Percentiles rank a stretch among this genome's conserved stretches.
Conservation (phyloP, 2,113 vertebrate genomes). For the Indicator indicator region DNA sequence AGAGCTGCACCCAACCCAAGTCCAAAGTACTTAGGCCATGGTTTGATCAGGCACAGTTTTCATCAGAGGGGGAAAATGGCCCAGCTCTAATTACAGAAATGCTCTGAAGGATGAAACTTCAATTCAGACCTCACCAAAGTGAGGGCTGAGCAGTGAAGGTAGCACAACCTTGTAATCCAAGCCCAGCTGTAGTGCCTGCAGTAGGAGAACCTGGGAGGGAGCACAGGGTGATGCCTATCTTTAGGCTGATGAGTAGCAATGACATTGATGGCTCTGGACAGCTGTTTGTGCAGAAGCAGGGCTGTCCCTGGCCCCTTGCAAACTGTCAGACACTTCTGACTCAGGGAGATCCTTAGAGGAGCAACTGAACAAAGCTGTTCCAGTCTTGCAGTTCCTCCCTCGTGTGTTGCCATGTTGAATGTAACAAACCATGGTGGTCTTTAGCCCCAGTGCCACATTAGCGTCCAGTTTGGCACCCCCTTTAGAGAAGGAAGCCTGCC, state of each 20-base stretch:
- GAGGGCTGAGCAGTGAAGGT: neutral
- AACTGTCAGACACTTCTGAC: neutral
- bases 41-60: neutral
- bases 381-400: neutral
- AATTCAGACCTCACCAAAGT: neutral
- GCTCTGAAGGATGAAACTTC: neutral
- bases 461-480: neutral
- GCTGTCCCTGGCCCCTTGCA: neutral
- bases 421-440: neutral
- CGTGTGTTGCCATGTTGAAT: neutral
- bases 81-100: neutral
- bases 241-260: neutral
- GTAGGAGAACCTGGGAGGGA: neutral
- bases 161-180: neutral
- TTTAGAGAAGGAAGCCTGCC: neutral
- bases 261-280: neutral
- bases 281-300: neutral
- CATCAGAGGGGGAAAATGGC: neutral
- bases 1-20: neutral
- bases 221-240: neutral
- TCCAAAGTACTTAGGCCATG: neutral
- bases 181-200: neutral
- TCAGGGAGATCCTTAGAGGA: neutral
- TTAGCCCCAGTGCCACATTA: neutral
- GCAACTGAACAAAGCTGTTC: conserved; percentile 7